Base-by-base conservation (phyloP, 2,888 invertebrate genomes). In the Rhingia campestris region DNA sequence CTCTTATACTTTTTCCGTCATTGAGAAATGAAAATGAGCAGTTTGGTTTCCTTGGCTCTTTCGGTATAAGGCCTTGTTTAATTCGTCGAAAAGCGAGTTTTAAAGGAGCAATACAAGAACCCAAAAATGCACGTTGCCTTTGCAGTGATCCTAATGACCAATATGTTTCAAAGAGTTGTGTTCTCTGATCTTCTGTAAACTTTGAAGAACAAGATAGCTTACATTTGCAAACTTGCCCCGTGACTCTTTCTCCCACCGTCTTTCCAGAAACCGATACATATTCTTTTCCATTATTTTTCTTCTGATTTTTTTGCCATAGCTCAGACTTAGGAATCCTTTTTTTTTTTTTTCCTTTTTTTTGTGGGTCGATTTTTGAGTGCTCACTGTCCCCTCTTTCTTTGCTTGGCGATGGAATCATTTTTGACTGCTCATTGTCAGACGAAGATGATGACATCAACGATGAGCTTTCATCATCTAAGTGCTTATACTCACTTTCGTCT, bases 1-100 rank as follows among this genome's bases (percentile, higher is more conserved):
- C 41, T 41, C 41, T 41, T 41, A 41, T 41, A 41, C 41, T 41
- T 41, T n/a, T 41, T 41, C n/a, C 41, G 41, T 41, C 41, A 41
- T 41, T 41, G 9, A 41, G 41, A 41, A 41, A 41, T 41, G 41
- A 41, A n/a, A 41, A 41, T 41, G 10, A 41, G 41, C 41, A 41
- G 9, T 41, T 41, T 41, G 3, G 41, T 41, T 41, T 41, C 41
- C 41, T 9, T 41, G 41, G 10, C 41, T 41, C 41, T 41, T 41
- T 41, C 41, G 41, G 41, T 41, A n/a, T 41, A 41, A 41, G 41
- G 41, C 41, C 41, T 41, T 10, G 41, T 41, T 41, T 41, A 10
- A 41, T 41, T 41, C n/a, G 41, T 9, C 41, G 10, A 41, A 41
- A 41, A 41, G 41, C 41, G 41, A 41, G 41, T 41, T 41, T 41